Evolutionary conservation across 2,113 vertebrate genomes (phyloP), one percentile per base, ranked within the genome.

Genomic region (Nothobranchius furzeri): DNA sequence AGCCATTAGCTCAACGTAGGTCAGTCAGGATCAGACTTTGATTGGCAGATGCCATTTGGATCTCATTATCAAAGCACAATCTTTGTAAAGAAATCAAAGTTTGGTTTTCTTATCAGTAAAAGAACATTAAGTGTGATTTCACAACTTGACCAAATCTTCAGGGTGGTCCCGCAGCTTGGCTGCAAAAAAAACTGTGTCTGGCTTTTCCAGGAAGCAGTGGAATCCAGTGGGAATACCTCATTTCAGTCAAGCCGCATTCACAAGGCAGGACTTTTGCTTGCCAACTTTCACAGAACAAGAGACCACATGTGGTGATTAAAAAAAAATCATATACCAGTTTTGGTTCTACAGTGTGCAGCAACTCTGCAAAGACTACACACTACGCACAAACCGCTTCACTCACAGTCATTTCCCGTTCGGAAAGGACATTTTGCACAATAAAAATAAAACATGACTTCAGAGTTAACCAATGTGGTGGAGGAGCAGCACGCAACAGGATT

Each of bases 81-180:
- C 60, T 84, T 54, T 77, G 75, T 60, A 83, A 11, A n/a, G 70
- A 82, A 76, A 40, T 3, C 6, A 30, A 70, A 56, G 52, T 70
- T 73, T 81, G 71, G 75, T 70, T 82, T 75, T 81, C 85, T 88
- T 88, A 90, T 91, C 87, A 79, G 73, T 85, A 73, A 80, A 85
- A 85, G 61, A 79, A 79, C 70, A 53, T 60, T 58, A 60, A 58
- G 62, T 76, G 57, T 72, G 84, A 73, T 72, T 87, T 52, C 49
- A 79, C 74, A 89, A 85, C 82, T 79, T 70, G 78, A 85, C 78
- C 64, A 50, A 58, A 9, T 60, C 68, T 85, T 75, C 76, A 88
- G 92, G 92, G 93, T 93, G 93, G 93, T 93, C 93, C 64, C 47
- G 0, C 63, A 54, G 68, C 84, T 40, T 78, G 87, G 82, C 78